Evolutionary conservation across 2,797 vertebrate species (phyloP), one percentile per base, ranked within the genome.

Genomic region (Micromesistius poutassou): DNA sequence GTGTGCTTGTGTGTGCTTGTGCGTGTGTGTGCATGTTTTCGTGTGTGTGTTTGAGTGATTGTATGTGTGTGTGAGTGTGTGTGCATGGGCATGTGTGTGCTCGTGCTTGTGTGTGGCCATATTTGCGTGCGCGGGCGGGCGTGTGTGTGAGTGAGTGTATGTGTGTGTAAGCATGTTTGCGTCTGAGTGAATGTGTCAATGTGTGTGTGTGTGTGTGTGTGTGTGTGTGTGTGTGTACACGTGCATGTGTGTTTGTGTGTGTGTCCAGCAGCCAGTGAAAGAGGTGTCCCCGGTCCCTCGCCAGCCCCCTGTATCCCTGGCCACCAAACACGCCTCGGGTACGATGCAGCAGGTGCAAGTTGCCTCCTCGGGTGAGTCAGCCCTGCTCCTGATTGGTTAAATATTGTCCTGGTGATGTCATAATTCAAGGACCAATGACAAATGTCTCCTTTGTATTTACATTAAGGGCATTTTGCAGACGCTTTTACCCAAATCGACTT

Each of bases 221-320:
- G 9, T 1, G 36, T 83, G 80, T 79, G 76, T 91, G 50, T 28
- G n/a, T 28, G 25, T 28, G 50, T n/a, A 6, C 9, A 22, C 8
- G 22, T 62, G 55, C 8, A n/a, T 68, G 62, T 68, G 62, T 28
- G 62, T 28, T 25, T 68, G 62, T 68, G 62, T 68, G 62, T 87
- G 75, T 85, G 66, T 72, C 91, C 86, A 91, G 91, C 91, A 94
- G 93, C 93, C 92, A 30, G 91, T 94, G 85, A 95, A 93, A 68
- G 92, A 94, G 82, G 93, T 93, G 68, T 87, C 87, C 74, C 92
- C 94, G 55, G 83, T 93, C 74, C 93, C 91, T 85, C 91, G 91
- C 38, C 78, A 81, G 76, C 85, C 91, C 0, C 73, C 83, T 30
- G 74, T 79, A 16, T 73, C 83, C 71, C 83, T 83, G 77, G 72